Percentiles rank a stretch among this genome's conserved stretches.
Evolutionary conservation across 92 coral and sea anemone genomes (phyloP).

Genomic region (Parazoanthus swiftii): DNA sequence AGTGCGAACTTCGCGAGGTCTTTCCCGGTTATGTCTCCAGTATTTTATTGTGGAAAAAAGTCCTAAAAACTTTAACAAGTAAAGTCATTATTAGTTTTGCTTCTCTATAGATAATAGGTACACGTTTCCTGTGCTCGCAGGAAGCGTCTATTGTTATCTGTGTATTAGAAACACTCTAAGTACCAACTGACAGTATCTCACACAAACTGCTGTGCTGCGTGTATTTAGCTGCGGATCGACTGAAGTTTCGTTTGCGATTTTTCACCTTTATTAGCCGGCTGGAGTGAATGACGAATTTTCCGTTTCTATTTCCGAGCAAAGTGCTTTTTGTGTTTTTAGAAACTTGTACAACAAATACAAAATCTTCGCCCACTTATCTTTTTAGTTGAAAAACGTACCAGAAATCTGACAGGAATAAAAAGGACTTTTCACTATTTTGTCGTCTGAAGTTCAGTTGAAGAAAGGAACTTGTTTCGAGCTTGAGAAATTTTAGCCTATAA

Average conservation of each 20-base stretch:
- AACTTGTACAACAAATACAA: neutral
- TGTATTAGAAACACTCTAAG: slow-evolving; percentile 12
- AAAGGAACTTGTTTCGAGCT: neutral
- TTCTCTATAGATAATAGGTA: neutral
- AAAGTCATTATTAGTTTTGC: slow-evolving; percentile 8
- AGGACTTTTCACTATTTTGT: neutral
- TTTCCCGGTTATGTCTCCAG: neutral
- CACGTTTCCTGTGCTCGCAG: slow-evolving; percentile 28
- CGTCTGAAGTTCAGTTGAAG: neutral
- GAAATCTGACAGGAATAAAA: neutral
- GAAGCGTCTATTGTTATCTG: slow-evolving; percentile 14
- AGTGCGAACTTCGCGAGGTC: neutral
- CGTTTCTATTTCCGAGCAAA: neutral
- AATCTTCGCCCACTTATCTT: neutral
- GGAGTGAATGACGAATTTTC: neutral
- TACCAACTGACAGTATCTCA: slow-evolving; percentile 31
- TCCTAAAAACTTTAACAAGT: slow-evolving; percentile 26
- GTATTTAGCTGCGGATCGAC: neutral
- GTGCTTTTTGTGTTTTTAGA: neutral
- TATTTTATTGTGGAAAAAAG: slow-evolving; percentile 12
- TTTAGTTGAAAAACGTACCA: neutral
- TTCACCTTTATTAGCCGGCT: slow-evolving; percentile 14
- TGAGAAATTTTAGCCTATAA: neutral
- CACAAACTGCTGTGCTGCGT: slow-evolving; percentile 1
- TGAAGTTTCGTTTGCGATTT: slow-evolving; percentile 11